Base-by-base conservation (phyloP, 1,140 invertebrate genomes). In the Zaprionus ghesquierei region DNA sequence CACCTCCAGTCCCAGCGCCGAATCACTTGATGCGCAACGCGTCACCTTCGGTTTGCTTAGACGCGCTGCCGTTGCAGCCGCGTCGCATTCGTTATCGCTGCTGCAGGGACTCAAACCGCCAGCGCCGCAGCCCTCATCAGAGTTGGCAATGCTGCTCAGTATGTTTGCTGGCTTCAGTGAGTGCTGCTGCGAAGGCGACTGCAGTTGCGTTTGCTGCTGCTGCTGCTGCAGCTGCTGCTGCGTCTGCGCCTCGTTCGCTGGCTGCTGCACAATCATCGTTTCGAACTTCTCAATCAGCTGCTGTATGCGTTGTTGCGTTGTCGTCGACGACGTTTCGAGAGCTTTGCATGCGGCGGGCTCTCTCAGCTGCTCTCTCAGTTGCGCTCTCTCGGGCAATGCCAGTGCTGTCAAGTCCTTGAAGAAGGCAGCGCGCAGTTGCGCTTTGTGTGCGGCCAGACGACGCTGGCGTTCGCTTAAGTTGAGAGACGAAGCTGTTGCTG, bases 1-100 rank as follows among this genome's bases (percentile, higher is more conserved):
- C 35, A 91, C 90, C 5, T 92, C 91, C 33, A 92, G 72, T 12
- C 87, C 90, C 29, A 92, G 35, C 4, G 91, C 91, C 4, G 91
- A 92, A 41, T 92, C 91, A 64, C 90, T 91, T 66, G 91, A 92
- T 13, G 91, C 85, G 15, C 91, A 91, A 5, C 91, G 84, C 9
- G 77, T 81, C 18, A 92, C 91, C 44, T 91, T 92, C n/a, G 75
- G 69, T 22, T 90, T 90, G 0, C 59, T 64, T 1, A 41, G 35
- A 41, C 35, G 44, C 69, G 55, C 49, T 54, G 53, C 35, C 0
- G 71, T 51, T 18, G 49, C 51, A 4, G 31, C 15, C 4, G 51
- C 54, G 12, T 51, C 38, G 22, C 61, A 50, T 55, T 92, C 90
- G 12, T 85, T 81, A 51, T 92, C 90, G 22, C 85, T 90, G 55